phyloP scores from a whole-genome alignment of 2,888 invertebrate species.

The Tillus elongatus region DNA sequence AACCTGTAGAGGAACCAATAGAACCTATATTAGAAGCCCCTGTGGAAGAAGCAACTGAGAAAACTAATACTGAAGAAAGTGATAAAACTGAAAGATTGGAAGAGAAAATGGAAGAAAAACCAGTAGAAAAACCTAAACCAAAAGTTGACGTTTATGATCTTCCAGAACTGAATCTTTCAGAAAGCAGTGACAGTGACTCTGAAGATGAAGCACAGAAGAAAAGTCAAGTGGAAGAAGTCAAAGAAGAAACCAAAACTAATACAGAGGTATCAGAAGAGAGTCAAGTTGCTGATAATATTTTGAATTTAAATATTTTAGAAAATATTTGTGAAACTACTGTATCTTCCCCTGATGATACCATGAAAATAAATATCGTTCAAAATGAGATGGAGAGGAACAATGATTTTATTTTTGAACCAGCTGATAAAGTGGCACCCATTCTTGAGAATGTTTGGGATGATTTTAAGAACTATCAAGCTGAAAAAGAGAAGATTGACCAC shows the following conservation, averaged over 20 bases:
- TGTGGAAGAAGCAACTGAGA: conserved; percentile 17
- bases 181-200: conserved; percentile 62
- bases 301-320: conserved; percentile 6
- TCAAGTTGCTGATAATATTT: conserved; percentile 12
- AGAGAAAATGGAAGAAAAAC: conserved; percentile 28
- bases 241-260: conserved; percentile 9
- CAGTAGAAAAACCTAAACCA: conserved; percentile 34
- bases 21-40: too few relatives aligned
- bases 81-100: conserved; percentile 37
- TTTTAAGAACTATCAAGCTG: conserved; percentile 65
- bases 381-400: not conserved
- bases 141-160: conserved; percentile 60
- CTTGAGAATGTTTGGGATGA: conserved; percentile 70
- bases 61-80: conserved; percentile 26
- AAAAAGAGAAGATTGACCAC: conserved; percentile 48
- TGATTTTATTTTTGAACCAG: conserved; percentile 30
- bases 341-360: not conserved
- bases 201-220: conserved; percentile 39
- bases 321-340: not conserved
- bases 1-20: conserved; percentile 33
- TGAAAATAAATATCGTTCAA: conserved; percentile 4
- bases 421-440: conserved; percentile 50
- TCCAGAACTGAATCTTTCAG: conserved; percentile 74
- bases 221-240: conserved; percentile 9
- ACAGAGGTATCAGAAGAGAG: conserved; percentile 12